A percentile compares a stretch with the other conserved stretches of the same genome.
These are phyloP conservation scores for Cybosia mesomella DNA, from an alignment of 2,888 invertebrate genomes.

Conservation along the genomic window DNA sequence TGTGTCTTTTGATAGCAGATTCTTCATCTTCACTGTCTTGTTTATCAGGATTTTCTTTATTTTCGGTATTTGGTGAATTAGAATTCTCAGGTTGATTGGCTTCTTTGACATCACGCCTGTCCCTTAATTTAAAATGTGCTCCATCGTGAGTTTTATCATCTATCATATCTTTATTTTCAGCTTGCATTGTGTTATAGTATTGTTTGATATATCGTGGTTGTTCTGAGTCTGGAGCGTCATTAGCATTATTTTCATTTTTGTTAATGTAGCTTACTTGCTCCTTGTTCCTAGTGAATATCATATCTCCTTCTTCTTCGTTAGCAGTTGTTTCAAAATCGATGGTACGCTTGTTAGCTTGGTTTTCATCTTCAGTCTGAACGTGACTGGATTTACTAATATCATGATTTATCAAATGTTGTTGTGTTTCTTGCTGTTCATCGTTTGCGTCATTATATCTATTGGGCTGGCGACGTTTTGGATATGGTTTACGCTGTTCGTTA, in stretches of 20 bases:
- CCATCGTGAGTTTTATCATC: slow-evolving; percentile 57
- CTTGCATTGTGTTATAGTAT: slow-evolving; percentile 59
- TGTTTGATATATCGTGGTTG: slow-evolving; percentile 56
- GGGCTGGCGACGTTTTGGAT: slow-evolving; percentile 38
- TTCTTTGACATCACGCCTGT: slow-evolving; percentile 63
- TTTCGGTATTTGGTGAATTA: slow-evolving; percentile 36
- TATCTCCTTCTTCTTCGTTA: slow-evolving; percentile 62
- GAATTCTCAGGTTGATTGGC: slow-evolving; percentile 37
- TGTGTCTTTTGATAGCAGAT: slow-evolving; percentile 74
- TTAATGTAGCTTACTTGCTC: slow-evolving; percentile 52
- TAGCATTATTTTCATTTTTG: slow-evolving; percentile 56
- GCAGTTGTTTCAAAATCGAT: slow-evolving; percentile 40
- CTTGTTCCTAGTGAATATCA: slow-evolving; percentile 58
- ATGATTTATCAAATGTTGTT: slow-evolving; percentile 52
- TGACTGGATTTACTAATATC: slow-evolving; percentile 49
- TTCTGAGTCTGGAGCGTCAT: slow-evolving; percentile 54
- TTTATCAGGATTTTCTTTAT: slow-evolving; percentile 48
- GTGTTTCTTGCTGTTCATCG: slow-evolving; percentile 52
- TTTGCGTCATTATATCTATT: slow-evolving; percentile 54
- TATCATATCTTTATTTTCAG: slow-evolving; percentile 55
- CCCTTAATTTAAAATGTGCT: slow-evolving; percentile 56
- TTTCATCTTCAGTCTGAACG: slow-evolving; percentile 43
- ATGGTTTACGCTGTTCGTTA: slow-evolving; percentile 42
- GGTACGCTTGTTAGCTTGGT: slow-evolving; percentile 54
- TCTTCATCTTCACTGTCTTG: slow-evolving; percentile 70